Evolutionary conservation across 2,113 vertebrate genomes (phyloP), one percentile per base, ranked within the genome.

Genomic region (Paratilapia polleni): DNA sequence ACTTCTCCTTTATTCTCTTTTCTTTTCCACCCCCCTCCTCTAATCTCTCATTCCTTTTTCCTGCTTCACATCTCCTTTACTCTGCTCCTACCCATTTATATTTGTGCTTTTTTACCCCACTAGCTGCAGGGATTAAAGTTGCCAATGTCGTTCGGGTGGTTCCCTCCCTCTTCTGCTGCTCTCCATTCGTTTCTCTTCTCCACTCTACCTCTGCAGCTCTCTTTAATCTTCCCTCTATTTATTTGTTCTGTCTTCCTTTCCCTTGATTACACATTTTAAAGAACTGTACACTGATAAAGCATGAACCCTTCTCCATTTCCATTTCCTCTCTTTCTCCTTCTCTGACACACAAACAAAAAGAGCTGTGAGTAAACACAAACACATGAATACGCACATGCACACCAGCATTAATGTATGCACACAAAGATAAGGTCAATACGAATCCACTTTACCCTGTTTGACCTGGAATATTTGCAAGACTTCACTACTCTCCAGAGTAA

Each of bases 121-220:
- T 86, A 57, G 74, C 81, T 74, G 64, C 75, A 63, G 74, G 81
- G 88, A 90, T 92, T 82, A 84, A 78, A 87, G 62, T 82, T n/a
- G 38, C 58, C 60, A 75, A 41, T 22, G 54, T 87, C 8, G 47
- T 61, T 78, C 15, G 22, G 19, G 47, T 38, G 43, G 26, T 60
- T 80, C 24, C 24, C 31, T 24, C 58, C 73, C 22, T 66, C 52
- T 43, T 62, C 52, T 7, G 56, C 77, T n/a, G 73, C 43, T 3
- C 61, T 86, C 52, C 62, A 56, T 41, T 87, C 56, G n/a, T 49
- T 74, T 26, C 60, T 70, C 70, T 41, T 49, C 34, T 85, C 4
- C 20, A 24, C 49, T 88, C 74, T 64, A 34, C 57, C 66, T 63
- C 49, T 49, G 15, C 59, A 66, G 61, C 47, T 12, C 52, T 83